These are phyloP conservation scores for Drosophila tsacasi DNA, from an alignment of 1,140 invertebrate genomes.

Conservation along the genomic window DNA sequence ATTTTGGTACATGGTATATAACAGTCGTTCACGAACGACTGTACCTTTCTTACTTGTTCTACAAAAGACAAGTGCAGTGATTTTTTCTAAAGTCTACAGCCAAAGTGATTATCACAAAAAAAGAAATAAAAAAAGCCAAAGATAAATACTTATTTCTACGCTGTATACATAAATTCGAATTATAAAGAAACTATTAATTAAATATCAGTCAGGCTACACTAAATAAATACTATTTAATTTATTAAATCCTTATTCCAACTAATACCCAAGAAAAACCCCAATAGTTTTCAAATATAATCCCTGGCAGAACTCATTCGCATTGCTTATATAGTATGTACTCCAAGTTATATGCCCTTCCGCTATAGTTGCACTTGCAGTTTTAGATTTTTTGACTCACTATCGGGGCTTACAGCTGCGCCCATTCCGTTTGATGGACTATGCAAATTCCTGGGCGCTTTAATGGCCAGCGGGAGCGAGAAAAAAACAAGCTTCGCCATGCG, in stretches of 20 bases:
- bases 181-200: too few species aligned
- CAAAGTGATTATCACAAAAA: too few species aligned
- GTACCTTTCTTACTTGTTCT: too few species aligned
- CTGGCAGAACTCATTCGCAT: too few species aligned
- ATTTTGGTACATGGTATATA: too few species aligned
- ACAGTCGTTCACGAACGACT: too few species aligned
- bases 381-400: background rate
- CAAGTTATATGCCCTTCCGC: background rate
- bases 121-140: too few species aligned
- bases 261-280: background rate
- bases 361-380: constrained; percentile 10
- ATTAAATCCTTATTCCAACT: too few species aligned
- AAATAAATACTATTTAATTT: too few species aligned
- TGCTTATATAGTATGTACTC: background rate
- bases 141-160: too few species aligned
- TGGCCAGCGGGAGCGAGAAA: background rate
- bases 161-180: too few species aligned
- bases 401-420: constrained; percentile 6
- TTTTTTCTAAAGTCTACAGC: background rate
- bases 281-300: background rate
- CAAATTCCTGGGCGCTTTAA: constrained; percentile 35
- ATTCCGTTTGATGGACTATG: constrained; percentile 35
- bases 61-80: accelerated
- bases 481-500: constrained; percentile 5
- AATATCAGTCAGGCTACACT: too few species aligned